These are phyloP conservation scores for Herpetotheres cachinnans DNA, from an alignment of 2,113 vertebrate species.

Conservation along the genomic window DNA sequence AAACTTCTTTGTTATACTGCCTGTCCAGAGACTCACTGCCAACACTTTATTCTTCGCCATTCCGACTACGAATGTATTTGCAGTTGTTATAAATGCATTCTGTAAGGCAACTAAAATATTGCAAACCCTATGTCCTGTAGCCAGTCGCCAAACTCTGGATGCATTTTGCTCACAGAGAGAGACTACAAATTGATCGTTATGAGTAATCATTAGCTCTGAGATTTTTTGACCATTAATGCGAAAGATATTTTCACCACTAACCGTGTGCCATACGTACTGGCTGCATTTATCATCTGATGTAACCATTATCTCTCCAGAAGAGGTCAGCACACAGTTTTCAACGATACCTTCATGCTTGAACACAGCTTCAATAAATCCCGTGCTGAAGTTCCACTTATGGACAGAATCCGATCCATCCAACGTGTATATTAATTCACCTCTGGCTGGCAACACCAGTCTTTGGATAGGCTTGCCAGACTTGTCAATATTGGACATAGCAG, in stretches of 20 bases:
- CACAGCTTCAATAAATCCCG: slow-evolving; percentile 93
- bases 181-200: slow-evolving; percentile 98
- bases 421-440: slow-evolving; percentile 94
- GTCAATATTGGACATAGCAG: slow-evolving; percentile 98
- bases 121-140: slow-evolving; percentile 95
- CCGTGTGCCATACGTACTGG: slow-evolving; percentile 97
- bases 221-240: slow-evolving; percentile 95
- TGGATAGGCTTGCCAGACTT: slow-evolving; percentile 97
- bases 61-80: slow-evolving; percentile 96
- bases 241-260: slow-evolving; percentile 93
- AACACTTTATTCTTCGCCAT: slow-evolving; percentile 94
- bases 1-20: slow-evolving; percentile 97
- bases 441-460: slow-evolving; percentile 85
- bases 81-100: slow-evolving; percentile 94
- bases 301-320: slow-evolving; percentile 94
- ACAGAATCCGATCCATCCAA: slow-evolving; percentile 94
- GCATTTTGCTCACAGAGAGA: slow-evolving; percentile 97
- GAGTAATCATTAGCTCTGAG: slow-evolving; percentile 94
- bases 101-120: slow-evolving; percentile 97
- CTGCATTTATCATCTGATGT: slow-evolving; percentile 95
- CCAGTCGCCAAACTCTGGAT: slow-evolving; percentile 94
- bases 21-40: slow-evolving; percentile 97
- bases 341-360: slow-evolving; percentile 97
- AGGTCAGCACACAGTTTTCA: slow-evolving; percentile 94
- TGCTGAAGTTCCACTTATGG: slow-evolving; percentile 98